Evolutionary conservation across 2,113 vertebrate genomes (phyloP).

Genomic region (Macroglossus sobrinus): DNA sequence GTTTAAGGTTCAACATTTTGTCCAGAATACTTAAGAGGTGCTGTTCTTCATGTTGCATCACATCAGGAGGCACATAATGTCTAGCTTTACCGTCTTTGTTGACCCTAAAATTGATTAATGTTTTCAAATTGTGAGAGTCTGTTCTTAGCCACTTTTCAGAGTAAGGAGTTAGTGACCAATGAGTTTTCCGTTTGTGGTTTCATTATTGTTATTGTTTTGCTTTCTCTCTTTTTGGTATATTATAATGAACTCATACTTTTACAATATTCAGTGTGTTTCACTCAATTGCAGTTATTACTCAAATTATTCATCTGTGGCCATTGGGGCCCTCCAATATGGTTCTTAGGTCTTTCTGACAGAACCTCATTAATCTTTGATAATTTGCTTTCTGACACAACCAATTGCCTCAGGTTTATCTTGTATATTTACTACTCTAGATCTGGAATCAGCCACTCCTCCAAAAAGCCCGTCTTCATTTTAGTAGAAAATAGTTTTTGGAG

Average conservation of each 20-base stretch:
- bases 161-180: not conserved
- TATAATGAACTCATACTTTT: not conserved
- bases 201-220: not conserved
- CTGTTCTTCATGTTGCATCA: not conserved
- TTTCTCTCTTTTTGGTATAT: not conserved
- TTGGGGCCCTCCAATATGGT: not conserved
- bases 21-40: not conserved
- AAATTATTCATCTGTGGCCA: not conserved
- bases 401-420: not conserved
- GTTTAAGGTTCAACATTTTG: not conserved
- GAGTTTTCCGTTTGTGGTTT: not conserved
- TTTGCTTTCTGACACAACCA: not conserved
- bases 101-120: not conserved
- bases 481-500: not conserved
- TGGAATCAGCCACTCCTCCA: not conserved
- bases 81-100: not conserved
- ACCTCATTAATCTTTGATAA: not conserved
- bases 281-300: not conserved
- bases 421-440: not conserved
- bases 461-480: not conserved
- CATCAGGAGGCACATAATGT: not conserved
- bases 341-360: not conserved
- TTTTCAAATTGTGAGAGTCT: not conserved
- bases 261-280: not conserved
- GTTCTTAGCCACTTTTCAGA: not conserved